A percentile compares a stretch with the other conserved stretches of the same genome.
Evolutionary conservation across 2,113 vertebrate genomes (phyloP).

Genomic region (Microtus montanus): DNA sequence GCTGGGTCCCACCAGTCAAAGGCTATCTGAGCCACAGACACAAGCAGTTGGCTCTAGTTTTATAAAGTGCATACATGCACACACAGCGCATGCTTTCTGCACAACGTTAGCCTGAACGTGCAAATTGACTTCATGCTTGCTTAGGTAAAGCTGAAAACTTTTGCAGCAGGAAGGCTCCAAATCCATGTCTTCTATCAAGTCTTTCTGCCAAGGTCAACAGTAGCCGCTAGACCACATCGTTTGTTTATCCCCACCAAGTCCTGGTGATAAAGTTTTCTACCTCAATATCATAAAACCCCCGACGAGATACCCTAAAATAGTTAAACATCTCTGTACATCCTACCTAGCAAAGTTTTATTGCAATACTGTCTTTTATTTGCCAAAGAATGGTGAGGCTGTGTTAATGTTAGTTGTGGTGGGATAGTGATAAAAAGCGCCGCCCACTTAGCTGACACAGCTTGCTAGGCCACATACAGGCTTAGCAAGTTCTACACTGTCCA

Average conservation of each 20-base stretch:
- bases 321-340: neutral
- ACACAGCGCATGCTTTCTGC: neutral
- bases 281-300: neutral
- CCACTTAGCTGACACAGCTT: neutral
- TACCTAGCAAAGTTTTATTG: neutral
- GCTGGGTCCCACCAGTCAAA: neutral
- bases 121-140: conserved; percentile 11
- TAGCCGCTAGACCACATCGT: neutral
- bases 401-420: neutral
- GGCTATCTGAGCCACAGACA: neutral
- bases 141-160: conserved; percentile 1
- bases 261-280: neutral
- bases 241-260: neutral
- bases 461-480: neutral
- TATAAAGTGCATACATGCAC: neutral
- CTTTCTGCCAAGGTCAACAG: conserved; percentile 2
- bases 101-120: neutral
- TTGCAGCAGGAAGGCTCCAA: neutral
- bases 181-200: neutral
- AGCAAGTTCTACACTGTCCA: neutral
- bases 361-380: neutral
- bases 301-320: neutral
- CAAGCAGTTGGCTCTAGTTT: neutral
- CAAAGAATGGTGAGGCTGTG: conserved; percentile 2
- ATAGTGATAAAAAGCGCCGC: neutral